Evolutionary conservation across 2,797 vertebrate species (phyloP), one percentile per base, ranked within the genome.

Genomic region (Enteromius afrohamiltoni): DNA sequence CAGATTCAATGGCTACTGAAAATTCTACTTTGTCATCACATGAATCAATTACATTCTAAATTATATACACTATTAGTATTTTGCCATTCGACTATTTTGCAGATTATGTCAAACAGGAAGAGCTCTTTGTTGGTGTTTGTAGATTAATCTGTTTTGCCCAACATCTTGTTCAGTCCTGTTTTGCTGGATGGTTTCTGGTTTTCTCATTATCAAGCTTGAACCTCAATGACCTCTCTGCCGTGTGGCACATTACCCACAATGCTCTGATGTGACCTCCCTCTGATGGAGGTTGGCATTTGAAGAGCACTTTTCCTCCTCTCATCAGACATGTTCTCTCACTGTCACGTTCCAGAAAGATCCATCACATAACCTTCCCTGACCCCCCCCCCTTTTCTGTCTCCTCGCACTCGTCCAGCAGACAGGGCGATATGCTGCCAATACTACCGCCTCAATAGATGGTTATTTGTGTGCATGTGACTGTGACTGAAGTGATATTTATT

Each of bases 261-360:
- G 55, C 58, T 85, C 68, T 68, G 31, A 82, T 71, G 19, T 85
- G 85, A 85, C 75, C 85, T 82, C 40, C 47, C 67, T 65, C 47
- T 85, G 80, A 85, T 82, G 68, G 80, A 79, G 80, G 68, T 77
- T 82, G 81, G n/a, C 47, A 75, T 78, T 73, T 85, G 83, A 74
- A 75, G 64, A 70, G 71, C 70, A 55, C 78, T 76, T 85, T 64
- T 51, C 64, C 74, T 73, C 67, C 60, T 82, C 86, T 85, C 85
- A 84, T 81, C 83, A 84, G 74, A 55, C 40, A 45, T 26, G 49
- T 74, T 82, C 74, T 74, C 58, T 67, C 77, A 49, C 80, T 68
- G 75, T 86, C 85, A 83, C 76, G 60, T 86, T 78, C 77, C 42
- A 21, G 81, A 79, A 74, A 79, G 70, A 83, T 86, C 85, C 76